Percentiles rank a stretch among this genome's conserved stretches.
Evolutionary conservation across 2,797 vertebrate species (phyloP).

Genomic region (Anguilla megastoma): DNA sequence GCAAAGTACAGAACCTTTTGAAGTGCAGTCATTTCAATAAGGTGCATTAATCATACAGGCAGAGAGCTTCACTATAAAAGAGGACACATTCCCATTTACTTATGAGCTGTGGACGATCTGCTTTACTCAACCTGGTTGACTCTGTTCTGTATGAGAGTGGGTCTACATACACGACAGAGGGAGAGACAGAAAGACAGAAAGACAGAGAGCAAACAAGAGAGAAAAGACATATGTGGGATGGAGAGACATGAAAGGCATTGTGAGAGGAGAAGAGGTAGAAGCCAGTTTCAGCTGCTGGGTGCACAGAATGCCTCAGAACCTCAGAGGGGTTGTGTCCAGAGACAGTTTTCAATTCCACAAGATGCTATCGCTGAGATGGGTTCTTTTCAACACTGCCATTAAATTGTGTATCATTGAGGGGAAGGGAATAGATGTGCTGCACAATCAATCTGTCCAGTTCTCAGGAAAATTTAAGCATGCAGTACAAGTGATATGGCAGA

Average conservation of each 20-base stretch:
- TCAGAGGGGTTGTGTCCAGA: neutral
- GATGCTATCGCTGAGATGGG: neutral
- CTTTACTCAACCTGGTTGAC: no score
- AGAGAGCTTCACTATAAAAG: neutral
- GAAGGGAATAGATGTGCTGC: neutral
- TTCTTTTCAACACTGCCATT: neutral
- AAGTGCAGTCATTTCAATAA: neutral
- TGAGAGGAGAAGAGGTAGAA: neutral
- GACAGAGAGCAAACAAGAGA: neutral
- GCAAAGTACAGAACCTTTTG: neutral
- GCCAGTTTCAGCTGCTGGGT: neutral
- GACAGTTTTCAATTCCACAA: constrained; percentile 10
- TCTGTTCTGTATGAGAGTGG: neutral
- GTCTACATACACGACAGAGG: neutral
- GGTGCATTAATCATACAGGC: constrained; percentile 3
- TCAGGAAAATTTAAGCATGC: neutral
- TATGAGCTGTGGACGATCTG: neutral
- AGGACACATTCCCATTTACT: neutral
- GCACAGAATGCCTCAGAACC: neutral
- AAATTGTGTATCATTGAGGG: neutral
- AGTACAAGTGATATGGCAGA: neutral
- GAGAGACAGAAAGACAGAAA: neutral
- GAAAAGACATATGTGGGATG: neutral
- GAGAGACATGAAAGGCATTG: neutral
- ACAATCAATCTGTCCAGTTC: neutral